phyloP scores from a whole-genome alignment of 2,888 invertebrate genomes.

The Eupsilia transversa region DNA sequence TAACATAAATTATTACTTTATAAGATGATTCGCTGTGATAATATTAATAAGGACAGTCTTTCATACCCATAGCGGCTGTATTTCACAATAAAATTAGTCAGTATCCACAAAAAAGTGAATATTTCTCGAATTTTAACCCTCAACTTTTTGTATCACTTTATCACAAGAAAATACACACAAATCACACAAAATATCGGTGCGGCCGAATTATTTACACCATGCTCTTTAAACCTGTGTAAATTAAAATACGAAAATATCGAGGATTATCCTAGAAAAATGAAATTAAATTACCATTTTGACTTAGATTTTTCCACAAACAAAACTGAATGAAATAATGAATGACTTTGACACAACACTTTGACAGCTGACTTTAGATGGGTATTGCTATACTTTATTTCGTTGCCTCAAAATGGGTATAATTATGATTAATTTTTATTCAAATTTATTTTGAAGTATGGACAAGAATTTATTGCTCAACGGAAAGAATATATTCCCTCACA shows the following conservation, averaged over 20 bases:
- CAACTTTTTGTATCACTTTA: constrained; percentile 63
- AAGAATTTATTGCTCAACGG: accelerated
- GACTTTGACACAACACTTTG: constrained; percentile 42
- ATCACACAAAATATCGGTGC: constrained; percentile 73
- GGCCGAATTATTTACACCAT: constrained; percentile 58
- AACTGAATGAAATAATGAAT: constrained; percentile 53
- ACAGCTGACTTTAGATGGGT: constrained; percentile 33
- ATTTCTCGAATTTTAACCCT: constrained; percentile 62
- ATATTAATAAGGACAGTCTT: constrained; percentile 16
- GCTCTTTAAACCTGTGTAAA: constrained; percentile 2
- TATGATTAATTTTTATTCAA: neutral
- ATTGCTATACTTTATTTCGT: constrained; percentile 16
- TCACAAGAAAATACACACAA: constrained; percentile 67
- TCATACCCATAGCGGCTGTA: constrained; percentile 66
- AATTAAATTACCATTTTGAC: constrained; percentile 87
- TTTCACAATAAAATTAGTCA: constrained; percentile 18
- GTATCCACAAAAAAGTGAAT: constrained; percentile 44
- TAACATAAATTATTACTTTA: constrained; percentile 1
- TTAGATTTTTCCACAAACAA: constrained; percentile 71
- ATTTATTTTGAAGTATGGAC: neutral
- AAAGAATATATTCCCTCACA: neutral
- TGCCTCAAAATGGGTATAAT: constrained; percentile 17
- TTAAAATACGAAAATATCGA: constrained; percentile 27
- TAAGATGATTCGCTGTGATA: too few species aligned
- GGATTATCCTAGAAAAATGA: constrained; percentile 76